Conservation (phyloP, 1,140 invertebrate genomes). For the Apis florea region DNA sequence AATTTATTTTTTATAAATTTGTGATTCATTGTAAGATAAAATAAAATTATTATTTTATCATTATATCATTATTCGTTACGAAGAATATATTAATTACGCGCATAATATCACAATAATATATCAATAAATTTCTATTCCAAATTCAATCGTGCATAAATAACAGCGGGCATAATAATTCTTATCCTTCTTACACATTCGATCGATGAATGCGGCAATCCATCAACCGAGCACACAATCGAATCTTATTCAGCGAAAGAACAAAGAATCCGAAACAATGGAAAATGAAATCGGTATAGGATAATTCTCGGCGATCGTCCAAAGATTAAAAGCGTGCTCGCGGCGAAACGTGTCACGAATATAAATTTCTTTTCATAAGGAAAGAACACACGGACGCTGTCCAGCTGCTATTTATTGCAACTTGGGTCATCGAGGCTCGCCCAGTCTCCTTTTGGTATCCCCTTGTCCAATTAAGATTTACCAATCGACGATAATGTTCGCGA, state of each 20-base stretch:
- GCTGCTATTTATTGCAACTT: conserved; percentile 7
- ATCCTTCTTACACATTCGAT: too few relatives aligned
- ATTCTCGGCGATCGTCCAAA: not conserved
- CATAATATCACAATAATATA: too few relatives aligned
- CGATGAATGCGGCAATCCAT: not conserved
- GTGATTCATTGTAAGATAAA: too few relatives aligned
- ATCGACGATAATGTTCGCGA: conserved; percentile 46
- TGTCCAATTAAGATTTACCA: conserved; percentile 53
- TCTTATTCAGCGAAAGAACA: not conserved
- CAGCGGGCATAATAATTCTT: too few relatives aligned
- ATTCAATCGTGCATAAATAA: too few relatives aligned
- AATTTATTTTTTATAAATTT: too few relatives aligned
- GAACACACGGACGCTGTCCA: not conserved
- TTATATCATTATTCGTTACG: too few relatives aligned
- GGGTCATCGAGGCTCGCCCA: conserved; percentile 2
- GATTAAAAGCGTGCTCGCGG: not conserved
- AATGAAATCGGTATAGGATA: not conserved
- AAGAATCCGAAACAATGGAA: not conserved
- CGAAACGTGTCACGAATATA: conserved; percentile 9
- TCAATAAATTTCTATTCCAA: too few relatives aligned
- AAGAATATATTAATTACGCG: too few relatives aligned
- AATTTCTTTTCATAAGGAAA: conserved; percentile 14
- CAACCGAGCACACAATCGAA: not conserved
- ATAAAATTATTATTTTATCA: too few relatives aligned
- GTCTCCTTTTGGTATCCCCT: not conserved